These are phyloP conservation scores for Isaurus tuberculatus DNA, from an alignment of 92 coral and sea anemone species.

Conservation along the genomic window DNA sequence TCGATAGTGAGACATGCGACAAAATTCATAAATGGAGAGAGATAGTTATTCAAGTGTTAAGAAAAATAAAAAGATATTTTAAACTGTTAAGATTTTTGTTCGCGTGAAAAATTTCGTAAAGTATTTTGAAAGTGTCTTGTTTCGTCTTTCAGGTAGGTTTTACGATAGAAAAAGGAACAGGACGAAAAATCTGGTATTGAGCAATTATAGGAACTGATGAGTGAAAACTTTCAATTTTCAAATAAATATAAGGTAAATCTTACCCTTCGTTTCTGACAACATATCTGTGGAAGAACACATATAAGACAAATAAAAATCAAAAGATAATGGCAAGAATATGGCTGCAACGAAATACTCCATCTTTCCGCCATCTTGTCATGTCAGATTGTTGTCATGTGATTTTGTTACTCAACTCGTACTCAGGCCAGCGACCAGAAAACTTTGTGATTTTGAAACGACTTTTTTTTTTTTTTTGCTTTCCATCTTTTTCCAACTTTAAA, in stretches of 20 bases:
- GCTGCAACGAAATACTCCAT: neutral
- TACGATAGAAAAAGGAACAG: too few relatives aligned
- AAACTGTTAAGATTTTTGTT: too few relatives aligned
- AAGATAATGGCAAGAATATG: neutral
- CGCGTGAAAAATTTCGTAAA: too few relatives aligned
- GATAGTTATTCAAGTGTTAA: too few relatives aligned
- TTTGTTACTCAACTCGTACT: conserved; percentile 12
- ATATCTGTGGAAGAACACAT: conserved; percentile 1
- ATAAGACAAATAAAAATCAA: neutral
- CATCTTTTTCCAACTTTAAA: neutral
- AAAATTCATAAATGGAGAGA: too few relatives aligned
- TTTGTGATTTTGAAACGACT: neutral
- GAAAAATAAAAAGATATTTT: too few relatives aligned
- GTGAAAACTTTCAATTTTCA: neutral
- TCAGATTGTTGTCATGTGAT: conserved; percentile 24
- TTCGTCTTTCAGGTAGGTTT: too few relatives aligned
- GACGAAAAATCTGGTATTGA: neutral
- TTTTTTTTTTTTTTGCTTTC: neutral
- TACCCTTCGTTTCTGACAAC: conserved; percentile 16
- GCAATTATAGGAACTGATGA: neutral
- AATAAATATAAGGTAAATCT: neutral
- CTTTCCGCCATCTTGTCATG: conserved; percentile 27
- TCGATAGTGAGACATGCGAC: too few relatives aligned
- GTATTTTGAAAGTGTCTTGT: too few relatives aligned
- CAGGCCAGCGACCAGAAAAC: neutral